Evolutionary conservation across 2,888 invertebrate genomes (phyloP).

Genomic region (Mayetiola destructor): DNA sequence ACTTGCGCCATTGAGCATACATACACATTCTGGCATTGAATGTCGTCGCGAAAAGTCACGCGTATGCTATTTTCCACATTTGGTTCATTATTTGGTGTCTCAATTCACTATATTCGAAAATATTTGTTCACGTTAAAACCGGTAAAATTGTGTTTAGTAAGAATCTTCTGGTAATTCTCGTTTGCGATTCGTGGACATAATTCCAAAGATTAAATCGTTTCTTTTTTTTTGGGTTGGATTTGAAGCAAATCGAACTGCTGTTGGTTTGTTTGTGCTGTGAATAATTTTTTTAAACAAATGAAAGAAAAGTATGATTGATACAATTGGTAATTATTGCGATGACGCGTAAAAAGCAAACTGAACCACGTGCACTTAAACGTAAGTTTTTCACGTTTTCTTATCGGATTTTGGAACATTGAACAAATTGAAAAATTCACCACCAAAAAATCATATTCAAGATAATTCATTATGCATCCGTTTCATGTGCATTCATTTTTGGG

Average conservation of each 20-base stretch:
- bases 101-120: neutral
- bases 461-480: no score
- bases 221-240: neutral
- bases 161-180: no score
- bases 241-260: neutral
- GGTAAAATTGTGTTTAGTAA: neutral
- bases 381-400: constrained; percentile 33
- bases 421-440: no score
- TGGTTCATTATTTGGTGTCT: no score
- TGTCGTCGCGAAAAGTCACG: constrained; percentile 13
- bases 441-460: no score
- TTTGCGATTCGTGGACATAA: no score
- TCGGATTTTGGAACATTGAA: no score
- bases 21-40: constrained; percentile 15
- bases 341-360: constrained; percentile 57
- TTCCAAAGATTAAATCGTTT: no score
- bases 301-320: neutral
- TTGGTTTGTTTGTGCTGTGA: neutral
- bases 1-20: neutral
- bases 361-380: constrained; percentile 55
- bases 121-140: no score
- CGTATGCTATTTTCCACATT: constrained; percentile 4
- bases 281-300: neutral
- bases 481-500: no score
- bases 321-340: constrained; percentile 33